Percentiles rank a stretch among this genome's conserved stretches.
phyloP scores from a whole-genome alignment of 2,888 invertebrate genomes.

The Unio pictorum region DNA sequence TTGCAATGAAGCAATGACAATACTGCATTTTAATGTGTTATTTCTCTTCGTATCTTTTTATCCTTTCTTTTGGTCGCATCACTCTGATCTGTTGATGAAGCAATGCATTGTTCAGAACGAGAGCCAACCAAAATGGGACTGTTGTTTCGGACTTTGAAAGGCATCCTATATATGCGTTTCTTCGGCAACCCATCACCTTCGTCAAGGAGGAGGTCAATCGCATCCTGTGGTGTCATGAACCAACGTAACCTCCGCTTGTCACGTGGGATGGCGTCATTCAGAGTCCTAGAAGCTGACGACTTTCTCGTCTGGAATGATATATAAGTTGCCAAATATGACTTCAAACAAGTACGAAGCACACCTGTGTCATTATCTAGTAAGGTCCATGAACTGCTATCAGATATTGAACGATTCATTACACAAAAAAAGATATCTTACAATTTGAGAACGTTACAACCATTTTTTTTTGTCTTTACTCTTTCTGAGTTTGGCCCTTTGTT shows the following conservation, averaged over 20 bases:
- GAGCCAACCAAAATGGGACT: no score
- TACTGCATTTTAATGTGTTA: no score
- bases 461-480: conserved; percentile 2
- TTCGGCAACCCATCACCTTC: conserved; percentile 9
- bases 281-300: conserved; percentile 14
- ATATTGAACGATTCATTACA: no score
- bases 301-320: conserved; percentile 5
- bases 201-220: conserved; percentile 16
- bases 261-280: conserved; percentile 17
- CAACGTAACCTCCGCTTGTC: conserved; percentile 23
- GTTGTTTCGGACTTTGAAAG: no score
- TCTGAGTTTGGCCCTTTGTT: background rate
- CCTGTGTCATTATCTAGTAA: conserved; percentile 6
- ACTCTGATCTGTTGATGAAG: no score
- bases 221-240: conserved; percentile 29
- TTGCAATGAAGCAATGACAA: no score
- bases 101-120: no score
- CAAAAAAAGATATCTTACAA: no score
- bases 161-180: background rate
- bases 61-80: no score
- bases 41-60: no score
- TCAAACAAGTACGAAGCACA: background rate
- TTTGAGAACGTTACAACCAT: background rate
- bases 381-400: background rate
- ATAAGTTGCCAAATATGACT: background rate